Conservation (phyloP, 2,888 invertebrate genomes). For the Cotesia congregata region DNA sequence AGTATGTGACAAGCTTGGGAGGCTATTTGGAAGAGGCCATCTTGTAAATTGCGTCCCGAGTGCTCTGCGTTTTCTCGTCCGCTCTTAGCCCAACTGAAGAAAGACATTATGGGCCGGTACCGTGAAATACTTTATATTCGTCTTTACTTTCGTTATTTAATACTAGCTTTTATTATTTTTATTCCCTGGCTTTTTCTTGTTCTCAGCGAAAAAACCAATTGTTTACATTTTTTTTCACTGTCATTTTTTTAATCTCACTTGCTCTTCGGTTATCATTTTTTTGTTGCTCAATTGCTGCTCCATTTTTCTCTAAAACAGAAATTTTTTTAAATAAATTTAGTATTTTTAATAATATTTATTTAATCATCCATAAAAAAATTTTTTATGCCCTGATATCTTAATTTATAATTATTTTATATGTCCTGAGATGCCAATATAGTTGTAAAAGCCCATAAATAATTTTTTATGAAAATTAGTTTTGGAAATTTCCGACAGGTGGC, state of each 20-base stretch:
- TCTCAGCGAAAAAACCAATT: background rate
- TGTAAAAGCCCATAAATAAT: too few relatives aligned
- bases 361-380: too few relatives aligned
- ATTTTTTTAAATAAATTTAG: too few relatives aligned
- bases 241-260: conserved; percentile 6
- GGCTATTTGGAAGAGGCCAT: conserved; percentile 83
- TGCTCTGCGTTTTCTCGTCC: conserved; percentile 52
- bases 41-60: conserved; percentile 76
- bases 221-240: conserved; percentile 8
- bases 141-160: conserved; percentile 16
- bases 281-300: background rate
- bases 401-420: too few relatives aligned
- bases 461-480: too few relatives aligned
- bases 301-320: background rate
- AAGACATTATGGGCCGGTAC: conserved; percentile 56
- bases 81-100: conserved; percentile 62
- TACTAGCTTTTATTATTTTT: conserved; percentile 21
- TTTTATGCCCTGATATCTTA: too few relatives aligned
- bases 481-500: too few relatives aligned
- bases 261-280: background rate
- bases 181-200: conserved; percentile 14
- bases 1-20: conserved; percentile 84
- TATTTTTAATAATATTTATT: too few relatives aligned
- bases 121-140: conserved; percentile 3
- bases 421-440: too few relatives aligned